phyloP scores from a whole-genome alignment of 2,888 invertebrate genomes.

The Pyrgus malvae region DNA sequence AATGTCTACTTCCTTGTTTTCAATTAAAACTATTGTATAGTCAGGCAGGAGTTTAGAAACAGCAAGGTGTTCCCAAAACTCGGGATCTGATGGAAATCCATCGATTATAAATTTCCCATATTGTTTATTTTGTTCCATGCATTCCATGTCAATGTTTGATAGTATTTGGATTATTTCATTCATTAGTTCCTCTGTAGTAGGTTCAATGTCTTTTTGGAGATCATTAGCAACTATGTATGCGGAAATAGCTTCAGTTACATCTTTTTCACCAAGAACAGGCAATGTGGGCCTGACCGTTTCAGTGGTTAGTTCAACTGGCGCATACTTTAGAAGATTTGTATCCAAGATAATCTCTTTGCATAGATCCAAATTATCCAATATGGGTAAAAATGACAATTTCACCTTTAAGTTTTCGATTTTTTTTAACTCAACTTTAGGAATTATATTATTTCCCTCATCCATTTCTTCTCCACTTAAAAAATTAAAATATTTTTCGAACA shows the following conservation, averaged over 20 bases:
- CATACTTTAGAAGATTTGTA: constrained; percentile 49
- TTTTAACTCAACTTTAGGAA: constrained; percentile 26
- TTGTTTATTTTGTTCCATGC: constrained; percentile 43
- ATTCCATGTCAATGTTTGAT: constrained; percentile 54
- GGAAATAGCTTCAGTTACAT: constrained; percentile 63
- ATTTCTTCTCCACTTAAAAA: constrained; percentile 20
- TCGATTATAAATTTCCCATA: constrained; percentile 84
- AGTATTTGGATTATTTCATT: constrained; percentile 61
- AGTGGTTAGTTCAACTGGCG: constrained; percentile 56
- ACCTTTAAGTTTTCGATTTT: constrained; percentile 39
- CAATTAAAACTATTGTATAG: constrained; percentile 78
- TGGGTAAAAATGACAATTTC: constrained; percentile 49
- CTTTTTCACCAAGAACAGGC: constrained; percentile 71
- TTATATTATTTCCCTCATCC: no score
- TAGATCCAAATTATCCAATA: constrained; percentile 50
- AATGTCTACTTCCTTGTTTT: constrained; percentile 67
- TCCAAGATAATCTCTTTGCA: constrained; percentile 46
- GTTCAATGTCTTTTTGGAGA: constrained; percentile 64
- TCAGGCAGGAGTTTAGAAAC: constrained; percentile 74
- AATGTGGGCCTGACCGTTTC: constrained; percentile 46
- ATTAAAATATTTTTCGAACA: constrained; percentile 37
- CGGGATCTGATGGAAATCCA: constrained; percentile 75
- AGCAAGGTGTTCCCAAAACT: constrained; percentile 69
- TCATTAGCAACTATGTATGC: constrained; percentile 60
- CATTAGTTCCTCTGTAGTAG: constrained; percentile 65